Conservation (phyloP, 2,888 invertebrate species). For the Subacronicta megacephala region DNA sequence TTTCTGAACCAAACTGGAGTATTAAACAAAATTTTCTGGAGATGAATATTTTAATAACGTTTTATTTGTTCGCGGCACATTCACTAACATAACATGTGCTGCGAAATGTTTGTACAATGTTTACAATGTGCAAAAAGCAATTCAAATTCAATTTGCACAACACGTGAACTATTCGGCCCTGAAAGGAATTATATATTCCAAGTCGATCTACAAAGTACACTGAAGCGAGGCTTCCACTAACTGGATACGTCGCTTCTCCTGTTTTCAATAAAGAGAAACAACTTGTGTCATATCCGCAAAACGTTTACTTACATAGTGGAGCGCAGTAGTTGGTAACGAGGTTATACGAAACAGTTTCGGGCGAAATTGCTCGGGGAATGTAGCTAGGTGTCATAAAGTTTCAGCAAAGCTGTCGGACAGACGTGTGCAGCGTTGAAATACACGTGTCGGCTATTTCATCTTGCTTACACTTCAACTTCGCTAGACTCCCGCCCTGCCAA, state of each 20-base stretch:
- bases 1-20: background rate
- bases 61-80: slow-evolving; percentile 7
- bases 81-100: slow-evolving; percentile 17
- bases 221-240: slow-evolving; percentile 53
- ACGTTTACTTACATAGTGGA: slow-evolving; percentile 78
- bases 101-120: slow-evolving; percentile 15
- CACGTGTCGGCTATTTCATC: slow-evolving; percentile 77
- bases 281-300: slow-evolving; percentile 78
- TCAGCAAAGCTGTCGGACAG: slow-evolving; percentile 77
- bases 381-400: slow-evolving; percentile 85
- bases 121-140: slow-evolving; percentile 33
- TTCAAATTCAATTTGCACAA: slow-evolving; percentile 46
- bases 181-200: slow-evolving; percentile 58
- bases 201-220: slow-evolving; percentile 49
- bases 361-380: slow-evolving; percentile 82
- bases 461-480: slow-evolving; percentile 68
- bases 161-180: slow-evolving; percentile 38
- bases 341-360: slow-evolving; percentile 83
- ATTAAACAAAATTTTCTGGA: too few species aligned
- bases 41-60: too few species aligned
- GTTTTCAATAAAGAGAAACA: slow-evolving; percentile 84
- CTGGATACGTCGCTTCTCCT: slow-evolving; percentile 58
- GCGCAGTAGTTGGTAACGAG: slow-evolving; percentile 82
- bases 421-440: slow-evolving; percentile 78
- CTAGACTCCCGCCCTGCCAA: slow-evolving; percentile 54